Base-by-base conservation (phyloP, 1,140 invertebrate genomes). In the Orius insidiosus region DNA sequence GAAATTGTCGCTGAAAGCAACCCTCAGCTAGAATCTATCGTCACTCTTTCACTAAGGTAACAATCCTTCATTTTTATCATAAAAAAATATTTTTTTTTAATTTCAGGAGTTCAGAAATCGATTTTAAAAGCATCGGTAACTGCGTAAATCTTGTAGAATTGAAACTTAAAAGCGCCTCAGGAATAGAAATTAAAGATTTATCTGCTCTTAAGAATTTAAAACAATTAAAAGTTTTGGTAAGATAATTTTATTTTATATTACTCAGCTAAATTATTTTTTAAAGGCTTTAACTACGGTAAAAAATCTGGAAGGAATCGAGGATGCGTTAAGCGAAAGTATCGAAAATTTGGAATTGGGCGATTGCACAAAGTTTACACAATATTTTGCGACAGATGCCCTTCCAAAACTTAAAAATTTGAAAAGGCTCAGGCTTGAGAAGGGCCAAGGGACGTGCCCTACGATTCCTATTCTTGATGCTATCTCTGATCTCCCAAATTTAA, bases 271-370 rank as follows among this genome's bases (percentile, higher is more conserved):
- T 48, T 41, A 43, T 53, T 51, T 44, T 53, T 53, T 57, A 47
- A 11, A 54, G 54, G 46, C 67, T 48, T 63, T 87, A 37, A 84
- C 83, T 0, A 78, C 80, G 4, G 68, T 88, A 14, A 79, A 78
- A 55, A 78, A 80, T 53, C 59, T 79, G 10, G 65, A 68, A 44
- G 64, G 67, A 32, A 70, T 70, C 41, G 66, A 76, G 49, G 64
- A 70, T 16, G 67, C 77, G 31, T 58, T 82, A 16, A 62, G 86
- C 31, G 60, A 60, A 1, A 68, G 72, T 36, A 62, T 89, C 38
- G 73, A 79, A 55, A 71, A 71, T 1, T 61, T 89, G 31, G 80
- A 85, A 56, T 64, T 89, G 36, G 84, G 85, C 2, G 81, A 85
- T 55, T 86, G 82, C 55, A 71, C 68, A 5, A 68, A 72, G 49